phyloP scores from a whole-genome alignment of 1,140 invertebrate genomes.

The Drosophila arizonae region DNA sequence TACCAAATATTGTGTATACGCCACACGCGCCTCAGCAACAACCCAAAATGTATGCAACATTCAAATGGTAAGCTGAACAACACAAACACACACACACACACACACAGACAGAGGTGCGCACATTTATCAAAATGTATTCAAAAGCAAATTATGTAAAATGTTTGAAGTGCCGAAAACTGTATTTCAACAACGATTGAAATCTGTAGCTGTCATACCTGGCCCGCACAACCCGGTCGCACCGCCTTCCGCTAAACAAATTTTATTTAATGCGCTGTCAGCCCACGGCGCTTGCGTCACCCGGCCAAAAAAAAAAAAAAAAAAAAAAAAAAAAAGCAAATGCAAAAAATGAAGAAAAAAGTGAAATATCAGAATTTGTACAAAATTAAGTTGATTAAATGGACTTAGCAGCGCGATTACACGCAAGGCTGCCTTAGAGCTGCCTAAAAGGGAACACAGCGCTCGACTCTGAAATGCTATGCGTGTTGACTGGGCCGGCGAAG shows the following conservation, averaged over 20 bases:
- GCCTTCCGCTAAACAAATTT: conserved; percentile 46
- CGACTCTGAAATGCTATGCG: conserved; percentile 30
- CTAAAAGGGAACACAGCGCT: background rate
- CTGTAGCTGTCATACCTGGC: conserved; percentile 24
- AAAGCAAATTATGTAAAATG: conserved; percentile 74
- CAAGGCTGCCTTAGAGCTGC: conserved; percentile 53
- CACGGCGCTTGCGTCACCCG: conserved; percentile 57
- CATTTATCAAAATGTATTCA: conserved; percentile 50
- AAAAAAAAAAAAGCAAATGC: background rate
- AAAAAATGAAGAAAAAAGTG: conserved; percentile 33
- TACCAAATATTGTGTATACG: conserved; percentile 45
- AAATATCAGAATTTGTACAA: conserved; percentile 77
- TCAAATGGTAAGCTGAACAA: conserved; percentile 15
- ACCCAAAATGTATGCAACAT: conserved; percentile 32
- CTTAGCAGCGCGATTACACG: conserved; percentile 77
- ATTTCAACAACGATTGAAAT: conserved; percentile 72
- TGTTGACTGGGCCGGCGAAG: conserved; percentile 36
- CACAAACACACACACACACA: conserved; percentile 8
- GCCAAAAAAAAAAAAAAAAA: background rate
- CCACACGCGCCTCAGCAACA: conserved; percentile 16
- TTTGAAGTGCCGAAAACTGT: conserved; percentile 66
- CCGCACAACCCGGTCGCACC: background rate
- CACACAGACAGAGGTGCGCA: conserved; percentile 1
- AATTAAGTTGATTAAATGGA: conserved; percentile 81
- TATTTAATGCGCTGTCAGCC: conserved; percentile 61